Conservation (phyloP, 2,113 vertebrate genomes). For the Galbula dea region DNA sequence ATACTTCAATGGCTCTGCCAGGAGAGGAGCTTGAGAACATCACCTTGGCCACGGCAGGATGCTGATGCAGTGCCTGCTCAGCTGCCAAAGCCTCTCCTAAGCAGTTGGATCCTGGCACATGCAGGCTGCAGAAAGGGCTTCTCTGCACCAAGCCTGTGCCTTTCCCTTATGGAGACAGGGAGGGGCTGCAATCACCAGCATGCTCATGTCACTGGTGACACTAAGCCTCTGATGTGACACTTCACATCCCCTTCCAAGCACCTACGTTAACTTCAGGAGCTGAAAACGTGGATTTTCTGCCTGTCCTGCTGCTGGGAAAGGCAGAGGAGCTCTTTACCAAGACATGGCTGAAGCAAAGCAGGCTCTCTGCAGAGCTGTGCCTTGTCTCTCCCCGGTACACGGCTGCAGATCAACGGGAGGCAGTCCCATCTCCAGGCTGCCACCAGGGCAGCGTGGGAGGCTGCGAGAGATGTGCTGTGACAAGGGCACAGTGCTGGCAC, state of each 20-base stretch:
- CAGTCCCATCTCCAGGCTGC: no score
- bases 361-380: not conserved
- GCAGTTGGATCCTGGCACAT: accelerated
- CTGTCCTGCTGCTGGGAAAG: not conserved
- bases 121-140: not conserved
- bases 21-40: not conserved
- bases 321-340: not conserved
- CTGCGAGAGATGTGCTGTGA: accelerated
- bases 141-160: not conserved
- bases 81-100: not conserved
- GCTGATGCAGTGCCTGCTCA: accelerated
- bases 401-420: no score
- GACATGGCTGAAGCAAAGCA: not conserved
- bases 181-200: not conserved
- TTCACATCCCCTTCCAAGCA: not conserved
- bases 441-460: not conserved
- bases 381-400: not conserved
- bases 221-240: not conserved
- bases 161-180: not conserved
- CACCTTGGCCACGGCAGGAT: not conserved
- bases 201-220: not conserved
- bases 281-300: not conserved
- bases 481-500: not conserved
- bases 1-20: accelerated
- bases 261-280: not conserved